Evolutionary conservation across 2,888 invertebrate genomes (phyloP).

Genomic region (Laothoe populi): DNA sequence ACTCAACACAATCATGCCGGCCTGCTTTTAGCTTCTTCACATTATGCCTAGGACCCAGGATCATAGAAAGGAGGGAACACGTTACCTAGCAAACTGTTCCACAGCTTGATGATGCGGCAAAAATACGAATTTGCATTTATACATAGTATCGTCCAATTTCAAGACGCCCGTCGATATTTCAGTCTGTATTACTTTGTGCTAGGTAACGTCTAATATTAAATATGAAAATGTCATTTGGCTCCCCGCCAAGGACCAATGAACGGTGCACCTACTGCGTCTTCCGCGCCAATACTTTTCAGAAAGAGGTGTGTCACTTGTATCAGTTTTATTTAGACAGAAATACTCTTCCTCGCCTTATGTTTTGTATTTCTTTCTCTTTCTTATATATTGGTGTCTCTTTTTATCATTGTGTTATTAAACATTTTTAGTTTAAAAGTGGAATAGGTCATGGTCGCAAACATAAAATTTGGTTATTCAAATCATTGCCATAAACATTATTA

Average conservation of each 20-base stretch:
- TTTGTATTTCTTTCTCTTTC: slow-evolving; percentile 9
- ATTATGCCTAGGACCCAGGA: no score
- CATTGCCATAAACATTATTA: background rate
- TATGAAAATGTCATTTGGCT: slow-evolving; percentile 29
- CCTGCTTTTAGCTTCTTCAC: no score
- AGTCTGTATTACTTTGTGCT: slow-evolving; percentile 1
- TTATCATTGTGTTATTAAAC: background rate
- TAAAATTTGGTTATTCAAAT: background rate
- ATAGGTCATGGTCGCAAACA: background rate
- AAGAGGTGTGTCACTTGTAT: slow-evolving; percentile 22
- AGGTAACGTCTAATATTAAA: slow-evolving; percentile 30
- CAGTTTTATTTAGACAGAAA: slow-evolving; percentile 9
- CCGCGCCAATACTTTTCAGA: slow-evolving; percentile 22
- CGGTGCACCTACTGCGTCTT: slow-evolving; percentile 26
- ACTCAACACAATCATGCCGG: no score
- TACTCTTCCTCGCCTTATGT: slow-evolving; percentile 5
- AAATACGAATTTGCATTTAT: background rate
- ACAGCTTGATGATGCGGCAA: no score
- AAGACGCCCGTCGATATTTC: background rate
- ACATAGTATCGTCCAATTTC: background rate
- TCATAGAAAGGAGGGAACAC: no score
- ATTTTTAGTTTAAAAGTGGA: background rate
- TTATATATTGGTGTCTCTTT: background rate
- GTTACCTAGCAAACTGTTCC: no score
- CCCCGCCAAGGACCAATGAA: slow-evolving; percentile 28